Evolutionary conservation across 2,113 vertebrate species (phyloP).

Genomic region (Acanthisitta chloris): DNA sequence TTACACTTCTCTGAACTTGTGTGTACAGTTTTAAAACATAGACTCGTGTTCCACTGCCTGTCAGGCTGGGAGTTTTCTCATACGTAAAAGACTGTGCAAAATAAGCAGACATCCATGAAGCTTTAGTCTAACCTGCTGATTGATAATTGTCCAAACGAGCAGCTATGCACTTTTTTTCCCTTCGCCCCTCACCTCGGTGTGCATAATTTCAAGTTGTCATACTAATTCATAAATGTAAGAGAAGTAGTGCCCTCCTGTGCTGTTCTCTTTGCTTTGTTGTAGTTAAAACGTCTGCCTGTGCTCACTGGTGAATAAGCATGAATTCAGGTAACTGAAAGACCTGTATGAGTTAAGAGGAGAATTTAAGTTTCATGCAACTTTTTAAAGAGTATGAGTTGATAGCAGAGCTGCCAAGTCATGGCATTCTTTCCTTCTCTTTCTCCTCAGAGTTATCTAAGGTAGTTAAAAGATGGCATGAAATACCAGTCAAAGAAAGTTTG

Average conservation of each 20-base stretch:
- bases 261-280: neutral
- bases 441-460: neutral
- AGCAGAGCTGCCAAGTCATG: neutral
- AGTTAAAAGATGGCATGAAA: neutral
- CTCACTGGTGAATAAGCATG: neutral
- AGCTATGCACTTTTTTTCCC: neutral
- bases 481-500: neutral
- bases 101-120: neutral
- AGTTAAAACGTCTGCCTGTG: neutral
- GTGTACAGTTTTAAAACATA: neutral
- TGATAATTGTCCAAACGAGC: neutral
- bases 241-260: neutral
- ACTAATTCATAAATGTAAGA: neutral
- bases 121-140: neutral
- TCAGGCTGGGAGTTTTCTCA: neutral
- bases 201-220: accelerated
- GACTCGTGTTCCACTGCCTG: neutral
- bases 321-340: neutral
- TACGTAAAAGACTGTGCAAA: neutral
- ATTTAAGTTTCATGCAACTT: neutral
- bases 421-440: neutral
- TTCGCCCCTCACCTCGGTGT: neutral
- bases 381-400: neutral
- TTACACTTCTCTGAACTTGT: neutral
- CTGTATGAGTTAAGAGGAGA: neutral